phyloP scores from a whole-genome alignment of 2,113 vertebrate species.

The Erythrolamprus reginae region DNA sequence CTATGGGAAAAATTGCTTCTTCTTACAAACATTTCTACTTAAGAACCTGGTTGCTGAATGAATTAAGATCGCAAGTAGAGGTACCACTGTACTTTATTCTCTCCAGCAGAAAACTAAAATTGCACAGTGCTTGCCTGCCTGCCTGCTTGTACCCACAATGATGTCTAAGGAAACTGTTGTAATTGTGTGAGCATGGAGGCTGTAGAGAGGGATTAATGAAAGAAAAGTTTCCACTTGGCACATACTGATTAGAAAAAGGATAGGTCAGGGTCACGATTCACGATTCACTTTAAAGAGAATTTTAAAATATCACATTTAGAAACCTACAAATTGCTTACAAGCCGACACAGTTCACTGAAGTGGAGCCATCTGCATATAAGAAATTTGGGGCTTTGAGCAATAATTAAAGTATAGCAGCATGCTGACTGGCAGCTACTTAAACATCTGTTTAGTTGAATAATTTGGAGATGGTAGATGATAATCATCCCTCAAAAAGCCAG shows the following conservation, averaged over 20 bases:
- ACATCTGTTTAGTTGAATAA: constrained; percentile 26
- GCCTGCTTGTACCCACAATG: background rate
- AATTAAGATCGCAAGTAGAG: no score
- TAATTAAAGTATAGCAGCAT: constrained; percentile 47
- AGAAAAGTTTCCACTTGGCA: background rate
- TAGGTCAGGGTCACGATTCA: background rate
- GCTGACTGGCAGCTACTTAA: constrained; percentile 47
- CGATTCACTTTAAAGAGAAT: background rate
- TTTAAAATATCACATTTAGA: background rate
- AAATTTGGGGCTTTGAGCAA: constrained; percentile 20
- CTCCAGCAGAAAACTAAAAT: background rate
- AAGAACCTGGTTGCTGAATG: no score
- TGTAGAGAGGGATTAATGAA: background rate
- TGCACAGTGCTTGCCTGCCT: background rate
- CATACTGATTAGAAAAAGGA: background rate
- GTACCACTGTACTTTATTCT: background rate
- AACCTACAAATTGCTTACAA: background rate
- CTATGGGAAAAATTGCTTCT: no score
- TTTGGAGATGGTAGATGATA: constrained; percentile 26
- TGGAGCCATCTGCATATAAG: background rate
- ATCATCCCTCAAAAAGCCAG: constrained; percentile 36
- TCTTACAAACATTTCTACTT: no score
- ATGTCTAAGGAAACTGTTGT: background rate
- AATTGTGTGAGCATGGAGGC: background rate
- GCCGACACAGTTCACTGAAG: background rate